Conservation (phyloP, 2,888 invertebrate genomes). For the Reticulitermes lucifugus region DNA sequence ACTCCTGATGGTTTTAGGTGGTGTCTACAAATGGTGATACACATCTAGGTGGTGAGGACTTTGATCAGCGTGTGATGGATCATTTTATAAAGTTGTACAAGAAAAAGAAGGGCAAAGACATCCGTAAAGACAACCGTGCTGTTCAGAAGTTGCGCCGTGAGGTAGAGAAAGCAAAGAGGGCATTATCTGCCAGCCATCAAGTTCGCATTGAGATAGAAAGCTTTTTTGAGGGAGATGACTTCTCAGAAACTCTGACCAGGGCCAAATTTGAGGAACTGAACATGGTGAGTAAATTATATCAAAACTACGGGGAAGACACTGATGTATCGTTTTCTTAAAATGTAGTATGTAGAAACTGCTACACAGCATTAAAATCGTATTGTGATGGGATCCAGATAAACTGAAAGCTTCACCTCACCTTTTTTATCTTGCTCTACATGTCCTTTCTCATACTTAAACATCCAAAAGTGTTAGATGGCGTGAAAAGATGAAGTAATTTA, state of each 20-base stretch:
- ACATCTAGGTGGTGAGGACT: constrained; percentile 98
- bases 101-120: constrained; percentile 98
- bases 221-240: constrained; percentile 98
- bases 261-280: constrained; percentile 99
- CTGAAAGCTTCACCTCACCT: not conserved
- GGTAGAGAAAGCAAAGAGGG: constrained; percentile 97
- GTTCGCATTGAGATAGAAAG: constrained; percentile 99
- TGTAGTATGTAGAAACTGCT: no score
- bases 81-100: constrained; percentile 99
- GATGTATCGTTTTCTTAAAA: no score
- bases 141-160: constrained; percentile 97
- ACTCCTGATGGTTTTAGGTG: constrained; percentile 61
- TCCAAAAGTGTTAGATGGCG: no score
- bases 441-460: no score
- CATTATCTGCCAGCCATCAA: constrained; percentile 93
- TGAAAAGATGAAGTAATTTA: no score
- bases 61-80: constrained; percentile 98
- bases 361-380: no score
- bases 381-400: no score
- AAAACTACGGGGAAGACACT: not conserved
- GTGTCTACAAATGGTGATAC: constrained; percentile 95
- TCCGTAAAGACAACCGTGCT: constrained; percentile 93
- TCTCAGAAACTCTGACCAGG: constrained; percentile 96
- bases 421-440: no score
- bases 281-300: constrained; percentile 72